phyloP scores from a whole-genome alignment of 2,797 vertebrate species.

The Peromyscus eremicus region DNA sequence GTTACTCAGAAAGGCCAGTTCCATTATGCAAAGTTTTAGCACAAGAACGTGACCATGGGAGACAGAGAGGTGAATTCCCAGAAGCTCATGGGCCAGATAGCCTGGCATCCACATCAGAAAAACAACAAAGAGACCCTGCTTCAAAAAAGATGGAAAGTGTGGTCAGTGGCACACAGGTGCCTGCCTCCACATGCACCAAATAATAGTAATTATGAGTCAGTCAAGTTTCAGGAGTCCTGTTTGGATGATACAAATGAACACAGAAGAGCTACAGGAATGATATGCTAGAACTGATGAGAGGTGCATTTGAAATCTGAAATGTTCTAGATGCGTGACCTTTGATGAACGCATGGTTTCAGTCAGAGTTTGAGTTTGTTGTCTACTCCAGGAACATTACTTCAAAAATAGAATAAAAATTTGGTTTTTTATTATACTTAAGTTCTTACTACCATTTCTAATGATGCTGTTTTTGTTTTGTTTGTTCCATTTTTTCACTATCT shows the following conservation, averaged over 20 bases:
- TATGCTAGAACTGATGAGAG: background rate
- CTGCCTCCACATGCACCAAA: background rate
- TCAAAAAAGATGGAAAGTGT: background rate
- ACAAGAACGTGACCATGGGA: background rate
- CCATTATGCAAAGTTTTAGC: slow-evolving; percentile 28
- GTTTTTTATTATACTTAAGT: background rate
- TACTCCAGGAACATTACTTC: background rate
- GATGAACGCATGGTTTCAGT: background rate
- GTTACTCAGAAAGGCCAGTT: slow-evolving; percentile 18
- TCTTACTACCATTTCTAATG: slow-evolving; percentile 11
- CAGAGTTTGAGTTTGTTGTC: background rate
- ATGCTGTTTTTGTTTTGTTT: background rate
- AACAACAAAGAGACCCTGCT: background rate
- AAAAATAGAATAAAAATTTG: background rate
- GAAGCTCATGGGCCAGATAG: background rate
- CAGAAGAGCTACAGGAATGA: background rate
- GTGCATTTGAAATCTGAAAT: background rate
- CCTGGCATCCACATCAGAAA: background rate
- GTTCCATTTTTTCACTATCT: background rate
- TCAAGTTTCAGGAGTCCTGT: background rate
- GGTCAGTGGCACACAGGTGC: background rate
- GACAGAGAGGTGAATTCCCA: background rate
- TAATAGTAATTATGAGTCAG: background rate
- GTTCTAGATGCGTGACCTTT: slow-evolving; percentile 1
- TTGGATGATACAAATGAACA: background rate